These are phyloP conservation scores for Sepiola atlantica DNA, from an alignment of 2,888 invertebrate species.

Conservation along the genomic window DNA sequence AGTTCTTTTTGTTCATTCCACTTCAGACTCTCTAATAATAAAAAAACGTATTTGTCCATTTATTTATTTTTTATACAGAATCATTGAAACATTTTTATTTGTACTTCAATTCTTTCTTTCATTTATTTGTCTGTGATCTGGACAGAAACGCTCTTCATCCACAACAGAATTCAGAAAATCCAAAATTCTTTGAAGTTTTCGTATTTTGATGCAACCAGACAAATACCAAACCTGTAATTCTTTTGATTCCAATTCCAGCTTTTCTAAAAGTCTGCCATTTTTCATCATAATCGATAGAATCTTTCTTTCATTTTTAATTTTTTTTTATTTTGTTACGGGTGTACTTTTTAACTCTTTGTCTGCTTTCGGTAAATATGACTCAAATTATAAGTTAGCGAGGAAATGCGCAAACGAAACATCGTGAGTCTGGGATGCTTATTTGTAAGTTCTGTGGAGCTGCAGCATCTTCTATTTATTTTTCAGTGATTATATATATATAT, in stretches of 20 bases:
- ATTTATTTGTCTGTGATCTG: neutral
- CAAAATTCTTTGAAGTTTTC: neutral
- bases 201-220: neutral
- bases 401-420: no score
- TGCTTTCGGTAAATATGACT: no score
- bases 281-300: neutral
- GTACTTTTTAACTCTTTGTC: neutral
- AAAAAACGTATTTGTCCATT: no score
- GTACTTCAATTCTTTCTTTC: neutral
- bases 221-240: constrained; percentile 22
- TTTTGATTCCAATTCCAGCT: neutral
- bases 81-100: neutral
- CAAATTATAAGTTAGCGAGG: no score
- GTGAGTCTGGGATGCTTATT: no score
- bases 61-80: neutral
- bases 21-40: no score
- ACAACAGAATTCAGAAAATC: neutral
- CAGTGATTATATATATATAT: no score
- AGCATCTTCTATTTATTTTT: no score
- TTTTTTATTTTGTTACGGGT: neutral
- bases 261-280: neutral
- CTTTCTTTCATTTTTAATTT: neutral
- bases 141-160: no score
- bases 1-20: no score
- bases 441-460: no score